Evolutionary conservation across 2,797 vertebrate genomes (phyloP), one percentile per base, ranked within the genome.

Genomic region (Arctocebus calabarensis): DNA sequence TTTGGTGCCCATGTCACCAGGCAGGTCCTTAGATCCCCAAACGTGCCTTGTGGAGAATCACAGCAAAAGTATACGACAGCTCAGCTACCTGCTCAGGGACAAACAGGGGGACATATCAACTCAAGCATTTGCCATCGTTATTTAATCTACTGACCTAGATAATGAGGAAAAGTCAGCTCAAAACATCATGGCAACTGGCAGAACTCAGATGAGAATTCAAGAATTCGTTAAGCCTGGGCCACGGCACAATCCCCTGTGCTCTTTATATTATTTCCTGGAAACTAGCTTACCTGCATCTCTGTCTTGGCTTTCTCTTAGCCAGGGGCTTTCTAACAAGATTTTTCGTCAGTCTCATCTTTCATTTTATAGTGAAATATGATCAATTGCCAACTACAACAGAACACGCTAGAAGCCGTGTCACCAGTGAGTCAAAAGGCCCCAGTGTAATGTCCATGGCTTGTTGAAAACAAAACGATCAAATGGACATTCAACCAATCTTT

Each of bases 351-450:
- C 71, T 87, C 62, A 61, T 87, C 88, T 96, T 97, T 91, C 93
- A 84, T 96, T 94, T 92, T 29, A 82, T 66, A 94, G 66, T 87
- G 83, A 94, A 95, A 96, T 96, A 87, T 82, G 88, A 91, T 95
- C 88, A 84, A 12, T 97, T 97, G 87, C 68, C 27, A 43, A 73
- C 70, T 79, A 91, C 71, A 96, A 79, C 17, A 94, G 86, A 94
- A 84, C 55, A 79, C 12, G 5, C 27, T 59, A 57, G 89, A 82
- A 88, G 55, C 45, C 77, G 10, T 90, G 83, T 84, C 90, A 77
- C 87, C 52, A 74, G 66, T 25, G 37, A 97, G 71, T 90, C 55
- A 73, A 93, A 86, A 90, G 89, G 48, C 87, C 70, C 73, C 82
- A 78, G 0, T 87, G 48, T 92, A 64, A 94, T 77, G 86, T 78